These are phyloP conservation scores for Hiodon alosoides DNA, from an alignment of 2,113 vertebrate genomes.

Conservation along the genomic window DNA sequence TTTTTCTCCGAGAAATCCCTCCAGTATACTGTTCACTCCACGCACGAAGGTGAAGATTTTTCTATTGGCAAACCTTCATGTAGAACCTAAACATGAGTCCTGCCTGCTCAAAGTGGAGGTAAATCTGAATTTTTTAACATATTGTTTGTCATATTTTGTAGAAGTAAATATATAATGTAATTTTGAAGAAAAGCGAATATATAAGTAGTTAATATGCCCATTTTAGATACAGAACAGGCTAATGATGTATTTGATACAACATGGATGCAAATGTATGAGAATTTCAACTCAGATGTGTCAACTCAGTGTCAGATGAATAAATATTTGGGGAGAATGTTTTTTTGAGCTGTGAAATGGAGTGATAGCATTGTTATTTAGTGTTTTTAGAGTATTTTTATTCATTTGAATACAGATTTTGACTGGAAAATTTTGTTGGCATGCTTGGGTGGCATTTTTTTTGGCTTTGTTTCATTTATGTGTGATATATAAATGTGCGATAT, in stretches of 20 bases:
- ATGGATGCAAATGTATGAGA: neutral
- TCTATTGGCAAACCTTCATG: neutral
- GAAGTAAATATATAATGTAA: neutral
- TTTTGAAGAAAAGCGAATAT: neutral
- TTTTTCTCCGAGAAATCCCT: conserved; percentile 9
- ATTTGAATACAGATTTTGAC: too few species aligned
- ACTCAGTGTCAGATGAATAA: neutral
- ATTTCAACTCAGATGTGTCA: neutral
- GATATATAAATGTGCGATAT: too few species aligned
- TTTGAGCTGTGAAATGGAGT: too few species aligned
- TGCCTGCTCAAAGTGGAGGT: conserved; percentile 42
- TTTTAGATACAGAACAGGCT: neutral
- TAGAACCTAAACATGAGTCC: conserved; percentile 37
- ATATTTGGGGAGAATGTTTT: too few species aligned
- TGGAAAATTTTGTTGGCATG: too few species aligned
- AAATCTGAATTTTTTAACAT: conserved; percentile 20
- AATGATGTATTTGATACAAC: neutral
- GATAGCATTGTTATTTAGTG: too few species aligned
- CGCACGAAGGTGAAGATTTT: conserved; percentile 22
- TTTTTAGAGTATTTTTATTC: too few species aligned
- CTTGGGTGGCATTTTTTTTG: too few species aligned
- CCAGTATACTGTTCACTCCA: neutral
- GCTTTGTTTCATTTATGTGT: too few species aligned
- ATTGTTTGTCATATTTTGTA: neutral
- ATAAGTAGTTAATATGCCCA: neutral